Evolutionary conservation across 2,888 invertebrate species (phyloP).

Genomic region (Pinctada fucata): DNA sequence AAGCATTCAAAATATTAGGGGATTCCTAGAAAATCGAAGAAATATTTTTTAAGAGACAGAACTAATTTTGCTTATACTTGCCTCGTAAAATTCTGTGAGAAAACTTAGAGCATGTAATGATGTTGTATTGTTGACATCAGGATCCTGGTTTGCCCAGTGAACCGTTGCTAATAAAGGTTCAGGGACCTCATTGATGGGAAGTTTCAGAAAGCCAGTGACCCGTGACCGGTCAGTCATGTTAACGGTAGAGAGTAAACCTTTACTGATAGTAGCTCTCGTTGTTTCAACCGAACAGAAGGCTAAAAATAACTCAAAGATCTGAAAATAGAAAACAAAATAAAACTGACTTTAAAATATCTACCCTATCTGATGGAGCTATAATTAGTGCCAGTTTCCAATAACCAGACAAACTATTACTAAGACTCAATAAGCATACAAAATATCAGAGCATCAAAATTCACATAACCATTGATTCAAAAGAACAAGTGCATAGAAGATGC

Average conservation of each 20-base stretch:
- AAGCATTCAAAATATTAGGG: no score
- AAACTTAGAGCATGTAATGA: conserved; percentile 68
- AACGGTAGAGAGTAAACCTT: conserved; percentile 50
- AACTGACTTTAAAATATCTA: no score
- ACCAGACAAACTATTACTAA: no score
- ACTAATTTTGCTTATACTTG: no score
- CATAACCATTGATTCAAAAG: no score
- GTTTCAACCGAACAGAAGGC: conserved; percentile 72
- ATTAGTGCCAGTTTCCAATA: no score
- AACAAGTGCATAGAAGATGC: no score
- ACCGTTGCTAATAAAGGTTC: conserved; percentile 68
- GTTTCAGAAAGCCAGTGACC: conserved; percentile 42
- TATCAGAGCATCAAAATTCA: no score
- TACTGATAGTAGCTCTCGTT: conserved; percentile 53
- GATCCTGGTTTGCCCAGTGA: conserved; percentile 69
- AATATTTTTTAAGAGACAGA: no score
- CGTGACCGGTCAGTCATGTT: conserved; percentile 47
- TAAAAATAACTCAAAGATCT: conserved; percentile 76
- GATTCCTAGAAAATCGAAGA: no score
- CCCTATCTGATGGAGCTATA: no score
- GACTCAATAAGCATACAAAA: no score
- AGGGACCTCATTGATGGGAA: conserved; percentile 53
- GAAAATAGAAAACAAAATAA: conserved; percentile 26
- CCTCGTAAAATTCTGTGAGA: conserved; percentile 59
- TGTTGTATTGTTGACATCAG: conserved; percentile 61